These are phyloP conservation scores for Clostera curtula DNA, from an alignment of 2,888 invertebrate genomes.

Conservation along the genomic window DNA sequence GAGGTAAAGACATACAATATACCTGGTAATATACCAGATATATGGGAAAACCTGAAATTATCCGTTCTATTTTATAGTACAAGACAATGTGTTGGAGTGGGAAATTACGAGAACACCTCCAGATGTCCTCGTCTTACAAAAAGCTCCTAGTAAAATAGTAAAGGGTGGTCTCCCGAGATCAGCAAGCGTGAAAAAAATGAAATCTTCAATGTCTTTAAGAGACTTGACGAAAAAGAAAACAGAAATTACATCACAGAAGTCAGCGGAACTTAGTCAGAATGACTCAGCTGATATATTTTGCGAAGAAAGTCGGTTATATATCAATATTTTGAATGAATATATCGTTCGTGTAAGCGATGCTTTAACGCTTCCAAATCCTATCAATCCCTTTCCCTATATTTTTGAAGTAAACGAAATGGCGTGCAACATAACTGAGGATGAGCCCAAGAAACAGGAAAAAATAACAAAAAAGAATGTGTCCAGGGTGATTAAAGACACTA, in stretches of 20 bases:
- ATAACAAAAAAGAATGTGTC: slow-evolving; percentile 27
- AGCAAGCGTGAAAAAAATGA: slow-evolving; percentile 24
- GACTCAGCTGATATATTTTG: slow-evolving; percentile 13
- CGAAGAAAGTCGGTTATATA: slow-evolving; percentile 30
- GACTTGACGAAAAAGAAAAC: slow-evolving; percentile 26
- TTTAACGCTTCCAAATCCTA: slow-evolving; percentile 15
- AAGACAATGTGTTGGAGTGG: slow-evolving; percentile 42
- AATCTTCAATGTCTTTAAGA: slow-evolving; percentile 24
- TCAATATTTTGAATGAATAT: slow-evolving; percentile 31
- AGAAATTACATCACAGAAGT: slow-evolving; percentile 8
- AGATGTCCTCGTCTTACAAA: slow-evolving; percentile 13
- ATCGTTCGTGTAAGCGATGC: slow-evolving; percentile 28
- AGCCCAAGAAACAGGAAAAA: slow-evolving; percentile 36
- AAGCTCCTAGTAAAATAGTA: slow-evolving; percentile 24
- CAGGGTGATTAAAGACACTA: slow-evolving; percentile 30
- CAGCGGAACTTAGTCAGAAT: slow-evolving; percentile 1
- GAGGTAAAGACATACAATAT: slow-evolving; percentile 18
- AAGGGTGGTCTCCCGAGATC: slow-evolving; percentile 9
- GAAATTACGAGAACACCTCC: slow-evolving; percentile 24
- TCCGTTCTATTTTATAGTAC: too few relatives aligned
- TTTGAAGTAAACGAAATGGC: slow-evolving; percentile 48
- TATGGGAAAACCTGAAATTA: slow-evolving; percentile 1
- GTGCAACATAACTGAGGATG: too few relatives aligned
- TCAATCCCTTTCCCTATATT: slow-evolving; percentile 30
- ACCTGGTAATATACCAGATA: too few relatives aligned